Evolutionary conservation across 2,797 vertebrate genomes (phyloP).

Genomic region (Sebastes matsubarae): DNA sequence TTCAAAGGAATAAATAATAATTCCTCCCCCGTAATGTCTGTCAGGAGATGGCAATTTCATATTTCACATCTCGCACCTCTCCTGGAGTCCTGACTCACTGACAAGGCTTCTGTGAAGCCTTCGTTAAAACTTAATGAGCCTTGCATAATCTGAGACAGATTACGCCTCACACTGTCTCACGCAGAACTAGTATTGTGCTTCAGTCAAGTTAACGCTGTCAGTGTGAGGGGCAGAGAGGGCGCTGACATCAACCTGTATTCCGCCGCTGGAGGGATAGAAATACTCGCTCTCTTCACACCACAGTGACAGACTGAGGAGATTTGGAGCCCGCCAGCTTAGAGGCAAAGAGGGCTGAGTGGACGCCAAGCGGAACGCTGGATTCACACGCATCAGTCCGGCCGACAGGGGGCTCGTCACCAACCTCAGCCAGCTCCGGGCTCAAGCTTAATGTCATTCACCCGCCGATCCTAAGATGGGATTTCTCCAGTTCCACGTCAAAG

Average conservation of each 20-base stretch:
- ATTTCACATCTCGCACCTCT: conserved; percentile 50
- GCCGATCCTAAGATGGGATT: conserved; percentile 46
- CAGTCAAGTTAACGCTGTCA: conserved; percentile 6
- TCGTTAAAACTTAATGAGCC: conserved; percentile 45
- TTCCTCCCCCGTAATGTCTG: conserved; percentile 56
- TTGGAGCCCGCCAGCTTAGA: conserved; percentile 27
- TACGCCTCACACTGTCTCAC: conserved; percentile 20
- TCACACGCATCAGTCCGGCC: conserved; percentile 63
- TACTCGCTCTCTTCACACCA: conserved; percentile 6
- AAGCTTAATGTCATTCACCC: conserved; percentile 57
- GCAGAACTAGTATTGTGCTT: conserved; percentile 24
- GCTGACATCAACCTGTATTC: conserved; percentile 12
- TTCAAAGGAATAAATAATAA: conserved; percentile 55
- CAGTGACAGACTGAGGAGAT: conserved; percentile 45
- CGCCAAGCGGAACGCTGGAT: conserved; percentile 56
- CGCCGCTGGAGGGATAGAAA: conserved; percentile 4
- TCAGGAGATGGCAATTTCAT: conserved; percentile 53
- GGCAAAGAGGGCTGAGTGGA: conserved; percentile 24
- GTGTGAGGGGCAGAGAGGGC: conserved; percentile 4
- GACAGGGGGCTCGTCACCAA: conserved; percentile 37
- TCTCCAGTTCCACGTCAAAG: conserved; percentile 16
- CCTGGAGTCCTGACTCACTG: conserved; percentile 55
- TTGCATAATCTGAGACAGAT: conserved; percentile 58
- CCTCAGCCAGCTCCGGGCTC: conserved; percentile 27
- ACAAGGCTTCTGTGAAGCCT: conserved; percentile 42